Percentiles rank a stretch among this genome's conserved stretches.
These are phyloP conservation scores for Eristalis arbustorum DNA, from an alignment of 2,888 invertebrate genomes.

Conservation along the genomic window DNA sequence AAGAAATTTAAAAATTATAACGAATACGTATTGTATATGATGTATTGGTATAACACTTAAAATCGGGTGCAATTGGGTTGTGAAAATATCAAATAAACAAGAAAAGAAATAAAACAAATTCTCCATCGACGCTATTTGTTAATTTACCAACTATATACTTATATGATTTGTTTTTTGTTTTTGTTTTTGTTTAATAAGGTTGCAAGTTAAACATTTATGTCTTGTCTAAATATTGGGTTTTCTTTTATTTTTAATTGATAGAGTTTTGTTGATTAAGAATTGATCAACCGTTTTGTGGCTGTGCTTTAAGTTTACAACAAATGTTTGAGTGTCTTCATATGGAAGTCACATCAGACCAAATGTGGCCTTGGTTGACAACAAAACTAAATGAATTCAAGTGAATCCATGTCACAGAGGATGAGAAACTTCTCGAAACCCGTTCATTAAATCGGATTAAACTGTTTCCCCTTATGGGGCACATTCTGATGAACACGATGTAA, in stretches of 20 bases:
- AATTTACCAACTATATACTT: conserved; percentile 38
- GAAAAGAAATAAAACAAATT: background rate
- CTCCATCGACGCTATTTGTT: conserved; percentile 30
- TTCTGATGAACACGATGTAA: too few species aligned
- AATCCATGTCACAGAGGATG: too few species aligned
- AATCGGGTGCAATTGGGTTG: conserved; percentile 10
- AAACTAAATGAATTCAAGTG: too few species aligned
- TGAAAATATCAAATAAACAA: background rate
- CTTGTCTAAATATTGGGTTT: background rate
- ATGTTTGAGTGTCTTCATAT: too few species aligned
- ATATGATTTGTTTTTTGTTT: background rate
- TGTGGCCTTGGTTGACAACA: too few species aligned
- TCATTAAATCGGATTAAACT: too few species aligned
- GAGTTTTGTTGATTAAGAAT: too few species aligned
- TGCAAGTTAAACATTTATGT: conserved; percentile 6
- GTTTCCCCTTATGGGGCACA: too few species aligned
- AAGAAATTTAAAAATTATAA: conserved; percentile 19
- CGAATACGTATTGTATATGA: background rate
- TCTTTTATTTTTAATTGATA: background rate
- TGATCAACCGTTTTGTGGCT: background rate
- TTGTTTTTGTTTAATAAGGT: background rate
- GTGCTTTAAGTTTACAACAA: background rate
- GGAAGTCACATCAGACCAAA: too few species aligned
- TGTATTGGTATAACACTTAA: conserved; percentile 5
- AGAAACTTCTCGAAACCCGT: too few species aligned